These are phyloP conservation scores for Passer montanus DNA, from an alignment of 2,113 vertebrate genomes.

Conservation along the genomic window DNA sequence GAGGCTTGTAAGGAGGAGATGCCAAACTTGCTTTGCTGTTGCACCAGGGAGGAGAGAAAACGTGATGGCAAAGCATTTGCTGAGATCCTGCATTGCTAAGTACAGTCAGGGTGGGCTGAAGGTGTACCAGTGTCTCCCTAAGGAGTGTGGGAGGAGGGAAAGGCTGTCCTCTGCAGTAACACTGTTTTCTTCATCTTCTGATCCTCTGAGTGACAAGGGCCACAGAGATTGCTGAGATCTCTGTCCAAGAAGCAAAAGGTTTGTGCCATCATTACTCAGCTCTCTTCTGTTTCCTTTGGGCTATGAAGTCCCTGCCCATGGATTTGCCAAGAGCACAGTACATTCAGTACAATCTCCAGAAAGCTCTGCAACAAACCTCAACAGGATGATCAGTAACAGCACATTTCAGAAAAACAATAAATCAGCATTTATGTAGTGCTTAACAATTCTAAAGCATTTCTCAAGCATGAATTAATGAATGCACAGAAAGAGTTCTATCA, in stretches of 20 bases:
- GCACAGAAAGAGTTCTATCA: neutral
- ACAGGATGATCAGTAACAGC: neutral
- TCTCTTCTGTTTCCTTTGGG: neutral
- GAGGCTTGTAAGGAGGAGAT: neutral
- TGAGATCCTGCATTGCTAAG: neutral
- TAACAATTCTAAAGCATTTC: neutral
- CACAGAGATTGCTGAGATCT: neutral
- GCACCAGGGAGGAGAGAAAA: neutral
- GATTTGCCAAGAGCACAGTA: neutral
- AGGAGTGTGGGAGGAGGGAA: neutral
- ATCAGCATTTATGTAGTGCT: neutral
- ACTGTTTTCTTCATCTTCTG: accelerated
- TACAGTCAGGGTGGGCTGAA: neutral
- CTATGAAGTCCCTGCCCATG: neutral
- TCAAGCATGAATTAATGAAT: neutral
- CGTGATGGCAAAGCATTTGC: neutral
- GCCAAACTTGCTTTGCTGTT: neutral
- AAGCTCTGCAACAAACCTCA: neutral
- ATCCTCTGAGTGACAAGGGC: neutral
- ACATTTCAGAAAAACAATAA: neutral
- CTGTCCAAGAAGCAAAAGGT: neutral
- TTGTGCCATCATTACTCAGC: neutral
- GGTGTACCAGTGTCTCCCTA: neutral
- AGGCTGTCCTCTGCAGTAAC: neutral
- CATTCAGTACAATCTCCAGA: neutral